Base-by-base conservation (phyloP, 2,797 vertebrate species). In the Sebastes goodei region DNA sequence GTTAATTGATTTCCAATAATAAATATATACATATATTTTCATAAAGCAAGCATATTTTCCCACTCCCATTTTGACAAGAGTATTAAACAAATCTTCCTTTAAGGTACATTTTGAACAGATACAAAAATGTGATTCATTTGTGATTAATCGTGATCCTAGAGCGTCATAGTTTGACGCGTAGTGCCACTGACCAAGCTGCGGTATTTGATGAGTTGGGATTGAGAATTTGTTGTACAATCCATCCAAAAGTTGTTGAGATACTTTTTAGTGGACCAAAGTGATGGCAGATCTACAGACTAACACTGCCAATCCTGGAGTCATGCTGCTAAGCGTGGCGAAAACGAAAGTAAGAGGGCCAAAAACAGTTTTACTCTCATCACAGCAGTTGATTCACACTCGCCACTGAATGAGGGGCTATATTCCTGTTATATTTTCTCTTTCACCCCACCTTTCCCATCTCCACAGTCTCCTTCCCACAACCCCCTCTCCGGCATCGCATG, bases 381-480 rank as follows among this genome's bases (percentile, higher is more conserved):
- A 68, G 68, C 71, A 30, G 29, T 10, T 69, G 20, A 78, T 71
- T 73, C 32, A 11, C 66, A 64, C 29, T 80, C 52, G 29, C 78
- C 35, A 55, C 67, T 46, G 68, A 32, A 25, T 14, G 56, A 25
- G 15, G 2, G 23, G 35, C 29, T 30, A 30, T 30, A 30, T 30
- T 71, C 46, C 67, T 67, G 68, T 77, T 57, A 12, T 61, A 61
- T 33, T 76, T 68, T 80, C 66, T 80, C 77, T 66, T 80, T 82
- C 62, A 56, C 25, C 64, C 71, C 52, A 35, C 8, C 74, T 38
- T 23, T 71, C 80, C 80, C 62, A 60, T 78, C 75, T 75, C 49
- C 29, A 20, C 49, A 10, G 12, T 74, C 71, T 57, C 65, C 33
- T 63, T 17, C 73, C 59, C 17, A 38, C 56, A n/a, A 4, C 55